phyloP scores from a whole-genome alignment of 2,888 invertebrate species.

The Amaurobius ferox region DNA sequence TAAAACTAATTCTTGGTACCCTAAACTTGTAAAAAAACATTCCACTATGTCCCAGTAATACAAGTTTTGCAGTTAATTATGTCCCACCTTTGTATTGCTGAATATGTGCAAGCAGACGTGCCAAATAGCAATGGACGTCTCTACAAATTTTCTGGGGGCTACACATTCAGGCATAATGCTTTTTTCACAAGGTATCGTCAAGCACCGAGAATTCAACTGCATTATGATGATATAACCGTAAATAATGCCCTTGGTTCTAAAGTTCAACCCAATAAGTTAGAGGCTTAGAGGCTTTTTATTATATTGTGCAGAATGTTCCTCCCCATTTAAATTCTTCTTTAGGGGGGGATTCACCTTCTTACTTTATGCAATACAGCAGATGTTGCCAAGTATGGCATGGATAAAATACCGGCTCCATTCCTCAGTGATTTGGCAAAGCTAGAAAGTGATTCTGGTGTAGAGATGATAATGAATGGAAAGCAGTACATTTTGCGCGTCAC shows the following conservation, averaged over 20 bases:
- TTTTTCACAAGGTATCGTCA: not conserved
- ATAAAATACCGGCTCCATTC: not conserved
- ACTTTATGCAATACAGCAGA: not conserved
- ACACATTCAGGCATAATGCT: not conserved
- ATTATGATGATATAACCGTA: constrained; percentile 7
- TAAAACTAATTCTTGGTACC: not conserved
- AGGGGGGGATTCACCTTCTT: not conserved
- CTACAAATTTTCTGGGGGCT: not conserved
- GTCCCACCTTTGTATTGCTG: not conserved
- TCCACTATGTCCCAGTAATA: not conserved
- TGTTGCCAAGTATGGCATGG: not conserved
- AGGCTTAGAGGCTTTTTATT: constrained; percentile 5
- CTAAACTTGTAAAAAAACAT: not conserved
- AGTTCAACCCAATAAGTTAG: not conserved
- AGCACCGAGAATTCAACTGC: not conserved
- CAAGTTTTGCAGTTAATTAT: not conserved
- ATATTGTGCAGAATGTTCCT: not conserved
- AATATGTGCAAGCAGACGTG: not conserved
- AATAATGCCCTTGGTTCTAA: not conserved
- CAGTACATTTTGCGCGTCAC: not conserved
- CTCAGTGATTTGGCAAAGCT: not conserved
- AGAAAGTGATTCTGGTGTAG: not conserved
- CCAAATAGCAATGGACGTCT: not conserved
- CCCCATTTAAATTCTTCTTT: not conserved
- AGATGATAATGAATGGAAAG: not conserved